Evolutionary conservation across 2,797 vertebrate genomes (phyloP).

Genomic region (Molossus alvarezi): DNA sequence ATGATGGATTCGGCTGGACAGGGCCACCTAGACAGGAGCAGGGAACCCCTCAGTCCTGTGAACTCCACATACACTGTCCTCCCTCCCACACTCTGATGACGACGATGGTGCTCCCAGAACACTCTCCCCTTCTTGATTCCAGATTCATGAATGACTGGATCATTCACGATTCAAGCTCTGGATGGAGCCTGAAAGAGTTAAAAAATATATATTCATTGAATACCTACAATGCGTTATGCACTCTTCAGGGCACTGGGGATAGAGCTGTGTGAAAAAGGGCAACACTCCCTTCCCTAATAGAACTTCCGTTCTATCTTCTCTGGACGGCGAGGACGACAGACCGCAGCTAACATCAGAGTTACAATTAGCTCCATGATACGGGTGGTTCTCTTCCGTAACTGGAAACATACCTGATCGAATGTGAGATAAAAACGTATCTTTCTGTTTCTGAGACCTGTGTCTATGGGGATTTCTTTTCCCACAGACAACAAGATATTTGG

Average conservation of each 20-base stretch:
- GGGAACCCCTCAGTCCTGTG: no score
- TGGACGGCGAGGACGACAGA: background rate
- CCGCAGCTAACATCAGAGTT: background rate
- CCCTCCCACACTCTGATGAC: no score
- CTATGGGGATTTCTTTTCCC: background rate
- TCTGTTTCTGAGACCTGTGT: conserved; percentile 20
- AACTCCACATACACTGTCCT: no score
- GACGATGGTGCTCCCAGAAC: no score
- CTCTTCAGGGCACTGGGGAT: background rate
- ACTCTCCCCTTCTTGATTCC: no score
- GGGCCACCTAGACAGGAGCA: no score
- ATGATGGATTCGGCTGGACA: no score
- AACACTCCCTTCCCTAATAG: background rate
- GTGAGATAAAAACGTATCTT: background rate
- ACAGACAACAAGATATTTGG: background rate
- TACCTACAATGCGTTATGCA: background rate
- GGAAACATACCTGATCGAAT: background rate
- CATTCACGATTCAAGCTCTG: background rate
- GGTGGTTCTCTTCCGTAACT: background rate
- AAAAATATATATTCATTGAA: background rate
- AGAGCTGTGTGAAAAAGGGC: background rate
- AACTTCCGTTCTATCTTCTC: background rate
- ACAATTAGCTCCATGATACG: background rate
- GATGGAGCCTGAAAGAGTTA: background rate
- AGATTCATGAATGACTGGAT: no score